Percentiles rank a stretch among this genome's conserved stretches.
Conservation (phyloP, 2,888 invertebrate genomes). For the Heliconius ethilla region DNA sequence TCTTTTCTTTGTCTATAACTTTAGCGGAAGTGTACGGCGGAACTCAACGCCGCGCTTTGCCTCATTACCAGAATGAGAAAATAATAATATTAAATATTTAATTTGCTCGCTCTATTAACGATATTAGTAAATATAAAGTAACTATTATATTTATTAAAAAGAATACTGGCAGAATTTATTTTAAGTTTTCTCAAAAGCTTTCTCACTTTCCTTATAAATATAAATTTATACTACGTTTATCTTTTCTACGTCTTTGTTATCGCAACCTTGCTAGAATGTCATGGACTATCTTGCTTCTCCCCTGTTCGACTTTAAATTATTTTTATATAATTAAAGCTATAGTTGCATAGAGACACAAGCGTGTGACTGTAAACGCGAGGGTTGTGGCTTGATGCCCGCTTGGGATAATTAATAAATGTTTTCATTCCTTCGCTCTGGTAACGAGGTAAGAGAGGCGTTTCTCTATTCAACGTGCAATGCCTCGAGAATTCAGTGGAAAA, state of each 20-base stretch:
- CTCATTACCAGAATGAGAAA: neutral
- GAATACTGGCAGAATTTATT: neutral
- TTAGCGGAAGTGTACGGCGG: too few relatives aligned
- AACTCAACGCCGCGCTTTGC: neutral
- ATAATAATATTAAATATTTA: neutral
- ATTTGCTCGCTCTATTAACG: neutral
- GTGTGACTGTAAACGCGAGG: too few relatives aligned
- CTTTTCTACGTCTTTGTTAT: conserved; percentile 43
- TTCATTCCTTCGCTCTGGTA: too few relatives aligned
- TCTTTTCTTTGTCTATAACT: too few relatives aligned
- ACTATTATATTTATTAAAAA: neutral
- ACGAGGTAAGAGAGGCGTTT: too few relatives aligned
- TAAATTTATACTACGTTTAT: conserved; percentile 41
- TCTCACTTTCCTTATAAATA: conserved; percentile 20
- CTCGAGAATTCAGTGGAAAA: too few relatives aligned
- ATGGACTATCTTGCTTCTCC: conserved; percentile 58
- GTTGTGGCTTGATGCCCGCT: too few relatives aligned
- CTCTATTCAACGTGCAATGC: neutral
- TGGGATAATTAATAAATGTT: too few relatives aligned
- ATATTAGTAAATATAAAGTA: neutral
- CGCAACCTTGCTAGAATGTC: conserved; percentile 72
- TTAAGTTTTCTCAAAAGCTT: conserved; percentile 16
- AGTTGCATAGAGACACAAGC: too few relatives aligned
- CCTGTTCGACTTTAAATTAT: conserved; percentile 38
- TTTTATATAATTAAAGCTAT: neutral